Evolutionary conservation across 2,113 vertebrate genomes (phyloP).

Genomic region (Strix uralensis): DNA sequence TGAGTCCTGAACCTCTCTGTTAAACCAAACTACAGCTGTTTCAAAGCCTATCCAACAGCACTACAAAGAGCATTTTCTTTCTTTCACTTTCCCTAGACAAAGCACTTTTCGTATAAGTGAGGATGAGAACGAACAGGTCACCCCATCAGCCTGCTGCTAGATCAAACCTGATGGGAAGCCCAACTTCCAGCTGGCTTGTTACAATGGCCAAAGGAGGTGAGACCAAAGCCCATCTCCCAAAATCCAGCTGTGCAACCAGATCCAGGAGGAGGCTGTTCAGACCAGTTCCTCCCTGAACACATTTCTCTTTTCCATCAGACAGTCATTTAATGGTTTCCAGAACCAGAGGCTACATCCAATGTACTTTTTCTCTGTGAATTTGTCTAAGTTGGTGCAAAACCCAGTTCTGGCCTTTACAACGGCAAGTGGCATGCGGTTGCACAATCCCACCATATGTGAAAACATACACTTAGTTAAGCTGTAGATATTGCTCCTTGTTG

Average conservation of each 20-base stretch:
- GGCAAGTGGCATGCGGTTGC: neutral
- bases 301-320: neutral
- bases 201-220: neutral
- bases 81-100: neutral
- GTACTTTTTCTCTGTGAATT: neutral
- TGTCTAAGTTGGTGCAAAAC: neutral
- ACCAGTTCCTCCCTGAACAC: neutral
- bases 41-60: neutral
- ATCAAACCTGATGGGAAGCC: neutral
- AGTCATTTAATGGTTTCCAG: neutral
- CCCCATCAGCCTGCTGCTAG: neutral
- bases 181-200: neutral
- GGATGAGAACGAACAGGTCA: neutral
- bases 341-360: neutral
- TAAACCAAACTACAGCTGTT: neutral
- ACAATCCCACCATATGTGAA: neutral
- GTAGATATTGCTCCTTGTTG: neutral
- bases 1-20: neutral
- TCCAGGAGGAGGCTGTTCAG: neutral
- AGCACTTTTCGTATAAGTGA: neutral
- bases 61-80: neutral
- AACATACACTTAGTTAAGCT: neutral
- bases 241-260: neutral
- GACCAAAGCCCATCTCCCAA: neutral
- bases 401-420: neutral